Evolutionary conservation across 2,888 invertebrate genomes (phyloP).

Genomic region (Dioctria rufipes): DNA sequence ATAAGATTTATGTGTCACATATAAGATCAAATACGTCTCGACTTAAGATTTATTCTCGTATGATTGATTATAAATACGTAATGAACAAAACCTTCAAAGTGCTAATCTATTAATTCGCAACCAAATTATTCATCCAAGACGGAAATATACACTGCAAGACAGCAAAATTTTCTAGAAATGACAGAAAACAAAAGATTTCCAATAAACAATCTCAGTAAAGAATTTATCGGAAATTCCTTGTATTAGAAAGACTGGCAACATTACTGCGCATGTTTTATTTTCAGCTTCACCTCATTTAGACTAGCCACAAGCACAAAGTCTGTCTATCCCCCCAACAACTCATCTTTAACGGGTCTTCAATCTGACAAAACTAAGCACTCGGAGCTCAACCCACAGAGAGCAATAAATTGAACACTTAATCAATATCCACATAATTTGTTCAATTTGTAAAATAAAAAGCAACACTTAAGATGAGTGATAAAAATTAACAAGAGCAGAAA

Average conservation of each 20-base stretch:
- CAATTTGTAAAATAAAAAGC: constrained; percentile 72
- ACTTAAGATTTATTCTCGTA: no score
- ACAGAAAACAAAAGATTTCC: background rate
- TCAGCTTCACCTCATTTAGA: constrained; percentile 14
- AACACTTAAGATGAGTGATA: constrained; percentile 72
- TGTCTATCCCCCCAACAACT: constrained; percentile 1
- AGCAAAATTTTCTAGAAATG: background rate
- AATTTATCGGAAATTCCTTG: background rate
- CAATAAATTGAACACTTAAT: constrained; percentile 67
- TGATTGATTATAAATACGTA: no score
- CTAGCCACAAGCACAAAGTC: constrained; percentile 22
- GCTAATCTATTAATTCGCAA: no score
- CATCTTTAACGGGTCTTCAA: constrained; percentile 41
- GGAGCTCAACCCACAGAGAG: constrained; percentile 57
- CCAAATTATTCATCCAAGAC: no score
- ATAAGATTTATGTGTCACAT: no score
- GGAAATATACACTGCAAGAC: no score
- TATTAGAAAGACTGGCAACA: background rate
- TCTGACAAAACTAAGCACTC: constrained; percentile 37
- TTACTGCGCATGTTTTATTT: constrained; percentile 26
- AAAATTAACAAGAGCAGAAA: constrained; percentile 55
- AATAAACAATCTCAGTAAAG: background rate
- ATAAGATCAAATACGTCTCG: no score
- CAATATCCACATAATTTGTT: constrained; percentile 75
- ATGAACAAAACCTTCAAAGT: no score